Base-by-base conservation (phyloP, 2,888 invertebrate genomes). In the Galerucella pusilla region DNA sequence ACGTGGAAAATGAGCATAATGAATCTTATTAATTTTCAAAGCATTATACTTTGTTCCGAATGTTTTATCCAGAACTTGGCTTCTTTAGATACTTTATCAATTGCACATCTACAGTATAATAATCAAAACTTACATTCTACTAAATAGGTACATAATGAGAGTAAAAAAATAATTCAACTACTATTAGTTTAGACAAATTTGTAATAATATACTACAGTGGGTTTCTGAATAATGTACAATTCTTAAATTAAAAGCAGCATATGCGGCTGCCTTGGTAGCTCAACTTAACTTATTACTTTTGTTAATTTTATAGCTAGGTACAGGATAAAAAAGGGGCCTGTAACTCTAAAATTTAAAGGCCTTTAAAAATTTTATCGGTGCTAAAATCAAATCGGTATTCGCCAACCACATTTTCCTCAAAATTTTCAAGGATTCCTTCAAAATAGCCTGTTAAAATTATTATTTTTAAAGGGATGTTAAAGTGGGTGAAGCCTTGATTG, bases 71-170 rank as follows among this genome's bases (percentile, higher is more conserved):
- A 42, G 2, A 10, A 42, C n/a, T 64, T 64, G 42, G 45, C 16
- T 42, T 16, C 35, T 61, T 61, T 68, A 69, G 60, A 68, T 63
- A 64, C 63, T 69, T 68, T 45, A 64, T 64, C 59, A 79, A 78
- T 80, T 79, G 80, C 80, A 80, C 74, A 79, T 79, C 78, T 71
- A 76, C 74, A 74, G 76, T 68, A 73, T 78, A 77, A 75, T 73
- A 64, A 75, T 79, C 75, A 80, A 79, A 78, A 78, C 74, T 80
- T 78, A 76, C 73, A 61, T 71, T 71, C 70, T 77, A 79, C 68
- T 77, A 79, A 79, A 76, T 78, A 20, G 20, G 20, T 20, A 77
- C 75, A 72, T 73, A 75, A 72, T 68, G 65, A 73, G 54, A 14
- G 25, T 64, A 57, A 71, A 71, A 71, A 71, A 52, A 71, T 71